Percentiles rank a stretch among this genome's conserved stretches.
Evolutionary conservation across 2,797 vertebrate species (phyloP).

Genomic region (Threskiornis aethiopicus): DNA sequence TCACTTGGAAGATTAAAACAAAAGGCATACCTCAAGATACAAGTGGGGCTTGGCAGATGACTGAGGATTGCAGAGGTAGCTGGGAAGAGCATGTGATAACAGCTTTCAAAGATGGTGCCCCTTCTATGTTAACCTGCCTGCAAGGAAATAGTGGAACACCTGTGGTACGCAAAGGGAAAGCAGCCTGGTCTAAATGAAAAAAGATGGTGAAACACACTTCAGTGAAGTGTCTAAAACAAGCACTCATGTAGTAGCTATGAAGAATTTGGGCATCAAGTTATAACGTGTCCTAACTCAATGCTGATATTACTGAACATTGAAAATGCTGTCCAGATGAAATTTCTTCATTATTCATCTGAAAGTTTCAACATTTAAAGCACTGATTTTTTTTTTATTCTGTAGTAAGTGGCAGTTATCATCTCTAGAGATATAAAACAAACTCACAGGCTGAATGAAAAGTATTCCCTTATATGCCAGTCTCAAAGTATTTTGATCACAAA

Average conservation of each 20-base stretch:
- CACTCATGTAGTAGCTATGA: neutral
- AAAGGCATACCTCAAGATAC: slow-evolving; percentile 68
- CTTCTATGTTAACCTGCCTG: slow-evolving; percentile 77
- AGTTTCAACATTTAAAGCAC: neutral
- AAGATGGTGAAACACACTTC: neutral
- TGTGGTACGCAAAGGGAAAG: slow-evolving; percentile 69
- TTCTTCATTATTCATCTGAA: neutral
- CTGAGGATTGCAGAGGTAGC: slow-evolving; percentile 67
- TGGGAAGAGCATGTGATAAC: slow-evolving; percentile 73
- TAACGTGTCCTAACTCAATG: neutral
- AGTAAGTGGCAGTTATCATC: neutral
- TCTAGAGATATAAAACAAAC: neutral
- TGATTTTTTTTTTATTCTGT: neutral
- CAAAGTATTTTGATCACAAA: neutral
- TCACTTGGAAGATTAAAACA: neutral
- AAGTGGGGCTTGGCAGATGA: slow-evolving; percentile 73
- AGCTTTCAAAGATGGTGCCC: slow-evolving; percentile 65
- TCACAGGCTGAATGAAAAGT: neutral
- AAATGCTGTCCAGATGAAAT: neutral
- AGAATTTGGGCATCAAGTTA: neutral
- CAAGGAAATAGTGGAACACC: slow-evolving; percentile 72
- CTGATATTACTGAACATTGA: neutral
- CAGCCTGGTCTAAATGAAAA: slow-evolving; percentile 64
- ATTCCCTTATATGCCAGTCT: neutral
- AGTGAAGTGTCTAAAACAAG: neutral